Conservation (phyloP, 2,888 invertebrate genomes). For the Oligia fasciuncula region DNA sequence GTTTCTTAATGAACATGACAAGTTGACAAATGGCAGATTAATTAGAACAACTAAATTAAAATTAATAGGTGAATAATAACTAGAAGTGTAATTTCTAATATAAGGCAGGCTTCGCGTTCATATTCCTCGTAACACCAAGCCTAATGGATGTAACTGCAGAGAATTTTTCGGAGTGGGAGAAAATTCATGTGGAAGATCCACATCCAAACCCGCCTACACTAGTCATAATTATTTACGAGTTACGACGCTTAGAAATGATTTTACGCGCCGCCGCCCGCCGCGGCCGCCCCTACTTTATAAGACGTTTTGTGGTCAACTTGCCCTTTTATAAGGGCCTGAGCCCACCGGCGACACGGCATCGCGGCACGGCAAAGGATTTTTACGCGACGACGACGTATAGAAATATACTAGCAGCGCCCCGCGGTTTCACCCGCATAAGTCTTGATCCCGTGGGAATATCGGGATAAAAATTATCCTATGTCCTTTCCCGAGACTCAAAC, state of each 20-base stretch:
- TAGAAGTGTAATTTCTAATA: conserved; percentile 26
- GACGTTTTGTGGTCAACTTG: conserved; percentile 44
- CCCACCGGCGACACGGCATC: not conserved
- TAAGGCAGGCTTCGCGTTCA: conserved; percentile 19
- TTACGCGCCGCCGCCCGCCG: conserved; percentile 39
- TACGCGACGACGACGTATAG: not conserved
- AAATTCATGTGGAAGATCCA: conserved; percentile 46
- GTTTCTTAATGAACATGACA: conserved; percentile 11
- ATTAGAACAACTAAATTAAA: conserved; percentile 21
- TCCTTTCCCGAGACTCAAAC: too few species aligned
- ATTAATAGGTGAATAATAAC: conserved; percentile 27
- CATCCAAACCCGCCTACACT: conserved; percentile 36
- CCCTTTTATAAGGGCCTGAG: not conserved
- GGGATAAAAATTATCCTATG: too few species aligned
- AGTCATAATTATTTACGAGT: conserved; percentile 59
- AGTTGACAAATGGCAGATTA: conserved; percentile 28
- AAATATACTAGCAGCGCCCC: not conserved
- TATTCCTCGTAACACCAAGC: conserved; percentile 34
- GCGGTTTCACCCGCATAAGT: too few species aligned
- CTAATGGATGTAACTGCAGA: conserved; percentile 33
- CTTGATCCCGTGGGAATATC: too few species aligned
- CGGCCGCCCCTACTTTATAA: conserved; percentile 43
- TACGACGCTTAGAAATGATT: conserved; percentile 61
- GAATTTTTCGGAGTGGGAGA: conserved; percentile 40
- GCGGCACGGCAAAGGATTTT: not conserved